Evolutionary conservation across 2,797 vertebrate genomes (phyloP).

Genomic region (Micromesistius poutassou): DNA sequence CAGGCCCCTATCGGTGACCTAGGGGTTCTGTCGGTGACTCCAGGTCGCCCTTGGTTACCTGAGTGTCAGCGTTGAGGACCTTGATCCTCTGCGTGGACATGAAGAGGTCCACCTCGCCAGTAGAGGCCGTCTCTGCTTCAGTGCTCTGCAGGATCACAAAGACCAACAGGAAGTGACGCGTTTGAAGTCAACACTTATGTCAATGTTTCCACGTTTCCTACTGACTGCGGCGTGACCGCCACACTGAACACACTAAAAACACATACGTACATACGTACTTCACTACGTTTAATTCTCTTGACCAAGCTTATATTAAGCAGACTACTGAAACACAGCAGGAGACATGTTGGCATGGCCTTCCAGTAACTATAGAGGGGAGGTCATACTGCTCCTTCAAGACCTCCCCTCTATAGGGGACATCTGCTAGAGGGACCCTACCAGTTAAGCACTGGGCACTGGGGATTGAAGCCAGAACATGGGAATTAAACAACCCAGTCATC

Average conservation of each 20-base stretch:
- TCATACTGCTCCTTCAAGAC: too few species aligned
- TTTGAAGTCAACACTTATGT: too few species aligned
- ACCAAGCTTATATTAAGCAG: neutral
- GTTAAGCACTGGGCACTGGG: neutral
- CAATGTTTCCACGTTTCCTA: too few species aligned
- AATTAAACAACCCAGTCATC: too few species aligned
- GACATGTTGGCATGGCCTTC: too few species aligned
- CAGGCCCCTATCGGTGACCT: neutral
- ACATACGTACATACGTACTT: too few species aligned
- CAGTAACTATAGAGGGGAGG: too few species aligned
- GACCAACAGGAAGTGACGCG: neutral
- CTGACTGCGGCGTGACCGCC: neutral
- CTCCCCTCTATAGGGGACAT: too few species aligned
- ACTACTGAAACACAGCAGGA: neutral
- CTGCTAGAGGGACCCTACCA: too few species aligned
- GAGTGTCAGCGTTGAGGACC: slow-evolving; percentile 93
- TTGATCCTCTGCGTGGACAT: slow-evolving; percentile 98
- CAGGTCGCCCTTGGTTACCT: slow-evolving; percentile 71
- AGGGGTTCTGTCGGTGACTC: neutral
- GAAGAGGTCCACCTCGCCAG: slow-evolving; percentile 94
- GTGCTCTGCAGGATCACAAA: slow-evolving; percentile 71
- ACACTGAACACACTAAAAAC: neutral
- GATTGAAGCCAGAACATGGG: neutral
- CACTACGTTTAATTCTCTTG: too few species aligned
- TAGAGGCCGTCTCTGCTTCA: slow-evolving; percentile 82